Evolutionary conservation across 2,888 invertebrate species (phyloP).

Genomic region (Hybos culiciformis): DNA sequence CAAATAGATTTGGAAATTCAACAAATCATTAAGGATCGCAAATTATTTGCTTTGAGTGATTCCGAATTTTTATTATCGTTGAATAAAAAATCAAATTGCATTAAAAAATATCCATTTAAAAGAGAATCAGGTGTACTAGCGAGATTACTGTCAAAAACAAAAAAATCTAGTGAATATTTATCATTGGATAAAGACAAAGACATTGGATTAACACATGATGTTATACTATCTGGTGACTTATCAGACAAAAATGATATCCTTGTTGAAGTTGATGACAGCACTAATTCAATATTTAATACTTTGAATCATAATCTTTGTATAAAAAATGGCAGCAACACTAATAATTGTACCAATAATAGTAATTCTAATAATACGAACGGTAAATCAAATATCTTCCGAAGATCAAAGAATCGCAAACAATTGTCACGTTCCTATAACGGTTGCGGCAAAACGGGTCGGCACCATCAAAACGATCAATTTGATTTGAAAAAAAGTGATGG

Average conservation of each 20-base stretch:
- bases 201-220: no score
- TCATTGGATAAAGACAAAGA: constrained; percentile 28
- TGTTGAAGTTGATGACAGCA: no score
- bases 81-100: constrained; percentile 16
- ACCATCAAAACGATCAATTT: constrained; percentile 23
- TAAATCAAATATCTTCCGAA: constrained; percentile 23
- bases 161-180: constrained; percentile 32
- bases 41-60: constrained; percentile 31
- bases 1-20: no score
- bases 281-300: no score
- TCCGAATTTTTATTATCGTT: constrained; percentile 31
- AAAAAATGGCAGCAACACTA: no score
- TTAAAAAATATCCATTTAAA: constrained; percentile 17
- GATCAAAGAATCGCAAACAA: constrained; percentile 29
- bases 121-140: constrained; percentile 29
- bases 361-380: no score
- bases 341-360: no score
- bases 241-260: no score
- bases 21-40: constrained; percentile 16
- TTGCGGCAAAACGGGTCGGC: constrained; percentile 16
- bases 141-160: constrained; percentile 29
- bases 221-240: no score
- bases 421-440: constrained; percentile 34
- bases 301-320: no score
- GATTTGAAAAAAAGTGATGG: no score